Base-by-base conservation (phyloP, 2,888 invertebrate species). In the Pimpla rufipes region DNA sequence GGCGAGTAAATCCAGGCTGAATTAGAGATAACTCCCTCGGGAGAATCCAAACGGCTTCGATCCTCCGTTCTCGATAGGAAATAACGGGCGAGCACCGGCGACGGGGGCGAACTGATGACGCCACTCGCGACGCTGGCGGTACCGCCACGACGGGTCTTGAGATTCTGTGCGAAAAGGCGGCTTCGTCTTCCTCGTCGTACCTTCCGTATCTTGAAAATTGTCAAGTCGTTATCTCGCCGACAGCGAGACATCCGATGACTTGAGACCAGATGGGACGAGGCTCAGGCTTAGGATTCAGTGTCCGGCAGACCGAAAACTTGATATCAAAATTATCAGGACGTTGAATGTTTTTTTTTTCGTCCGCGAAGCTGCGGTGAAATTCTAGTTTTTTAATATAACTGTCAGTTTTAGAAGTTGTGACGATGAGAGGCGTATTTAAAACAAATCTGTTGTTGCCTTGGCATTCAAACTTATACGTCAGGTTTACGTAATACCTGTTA, bases 1-100 rank as follows among this genome's bases (percentile, higher is more conserved):
- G 94, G 93, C 93, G 93, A 94, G 93, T 94, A 94, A 94, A 94
- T 94, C 94, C 94, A 91, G 92, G 93, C 93, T 93, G 94, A 94
- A 94, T 94, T 94, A 94, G 94, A 94, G 94, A 94, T 94, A 94
- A 94, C 94, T 94, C 93, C 93, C 90, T 88, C 68, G 88, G 93
- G 94, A 85, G 90, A 90, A 91, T 91, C 91, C 90, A 88, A 87
- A 88, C 86, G 83, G 89, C 87, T 88, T 87, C 87, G 89, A 86
- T 86, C 85, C 84, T 84, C 85, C 81, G 73, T 67, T 78, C 75
- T 75, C 83, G 81, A 85, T 85, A 79, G 85, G 79, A 76, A 79
- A 79, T 81, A 81, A 85, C 76, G 81, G 79, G 71, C 78, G 55
- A 76, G 81, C 76, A 74, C 16, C 70, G 47, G 71, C 71, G 42